phyloP scores from a whole-genome alignment of 1,140 invertebrate genomes.

The Drosophila cardini region DNA sequence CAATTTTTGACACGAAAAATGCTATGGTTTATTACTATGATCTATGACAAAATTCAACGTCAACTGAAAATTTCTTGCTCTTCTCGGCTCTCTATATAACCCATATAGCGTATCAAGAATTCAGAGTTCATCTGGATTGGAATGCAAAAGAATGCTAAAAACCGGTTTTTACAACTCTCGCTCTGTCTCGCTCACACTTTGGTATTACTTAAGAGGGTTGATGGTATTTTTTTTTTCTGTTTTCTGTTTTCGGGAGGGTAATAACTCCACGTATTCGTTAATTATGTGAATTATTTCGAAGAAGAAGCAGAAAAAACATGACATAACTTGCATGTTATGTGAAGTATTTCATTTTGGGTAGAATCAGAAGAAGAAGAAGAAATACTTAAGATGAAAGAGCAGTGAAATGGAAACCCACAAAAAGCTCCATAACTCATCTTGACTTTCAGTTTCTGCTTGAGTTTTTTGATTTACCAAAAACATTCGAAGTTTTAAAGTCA shows the following conservation, averaged over 20 bases:
- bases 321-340: slow-evolving; percentile 9
- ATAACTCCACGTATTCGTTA: slow-evolving; percentile 11
- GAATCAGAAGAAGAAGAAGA: neutral
- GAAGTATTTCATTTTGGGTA: neutral
- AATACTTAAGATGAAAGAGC: slow-evolving; percentile 17
- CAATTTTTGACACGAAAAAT: slow-evolving; percentile 7
- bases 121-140: slow-evolving; percentile 9
- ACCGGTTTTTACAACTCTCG: slow-evolving; percentile 14
- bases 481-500: too few species aligned
- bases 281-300: slow-evolving; percentile 20
- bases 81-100: neutral
- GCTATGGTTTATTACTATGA: slow-evolving; percentile 25
- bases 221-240: neutral
- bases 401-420: neutral
- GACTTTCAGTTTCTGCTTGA: neutral
- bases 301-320: neutral
- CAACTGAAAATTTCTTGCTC: neutral
- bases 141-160: slow-evolving; percentile 17
- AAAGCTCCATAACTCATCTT: neutral
- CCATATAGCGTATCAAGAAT: slow-evolving; percentile 8
- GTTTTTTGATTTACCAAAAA: too few species aligned
- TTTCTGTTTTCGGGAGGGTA: slow-evolving; percentile 1
- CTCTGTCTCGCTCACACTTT: neutral
- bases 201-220: slow-evolving; percentile 8
- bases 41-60: slow-evolving; percentile 6